Evolutionary conservation across 2,888 invertebrate genomes (phyloP).

Genomic region (Agonopterix alstromeriana): DNA sequence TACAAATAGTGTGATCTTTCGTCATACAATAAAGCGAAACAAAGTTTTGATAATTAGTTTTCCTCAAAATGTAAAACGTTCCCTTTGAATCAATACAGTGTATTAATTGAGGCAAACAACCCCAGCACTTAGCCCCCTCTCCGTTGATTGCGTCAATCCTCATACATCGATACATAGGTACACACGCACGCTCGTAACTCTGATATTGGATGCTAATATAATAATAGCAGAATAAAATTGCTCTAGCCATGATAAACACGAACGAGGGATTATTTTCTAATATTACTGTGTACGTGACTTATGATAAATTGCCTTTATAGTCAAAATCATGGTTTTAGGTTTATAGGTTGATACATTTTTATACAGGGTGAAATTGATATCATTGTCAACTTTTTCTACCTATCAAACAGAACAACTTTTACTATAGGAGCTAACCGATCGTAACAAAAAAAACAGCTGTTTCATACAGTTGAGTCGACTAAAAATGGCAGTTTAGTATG

Average conservation of each 20-base stretch:
- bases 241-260: constrained; percentile 19
- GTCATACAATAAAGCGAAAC: too few species aligned
- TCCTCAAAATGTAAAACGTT: background rate
- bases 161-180: constrained; percentile 15
- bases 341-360: too few species aligned
- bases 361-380: too few species aligned
- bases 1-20: too few species aligned
- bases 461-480: too few species aligned
- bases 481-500: too few species aligned
- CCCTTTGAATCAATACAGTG: constrained; percentile 21
- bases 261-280: constrained; percentile 31
- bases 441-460: too few species aligned
- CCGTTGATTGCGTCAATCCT: constrained; percentile 32
- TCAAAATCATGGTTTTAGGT: too few species aligned
- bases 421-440: too few species aligned
- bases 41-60: background rate
- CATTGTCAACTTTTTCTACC: too few species aligned
- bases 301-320: too few species aligned
- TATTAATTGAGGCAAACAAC: constrained; percentile 42
- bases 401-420: too few species aligned
- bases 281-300: background rate
- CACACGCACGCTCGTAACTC: constrained; percentile 17
- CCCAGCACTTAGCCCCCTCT: constrained; percentile 26
- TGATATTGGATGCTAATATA: constrained; percentile 25
- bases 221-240: constrained; percentile 23